Conservation (phyloP, 2,888 invertebrate genomes). For the Netelia fuscicornis region DNA sequence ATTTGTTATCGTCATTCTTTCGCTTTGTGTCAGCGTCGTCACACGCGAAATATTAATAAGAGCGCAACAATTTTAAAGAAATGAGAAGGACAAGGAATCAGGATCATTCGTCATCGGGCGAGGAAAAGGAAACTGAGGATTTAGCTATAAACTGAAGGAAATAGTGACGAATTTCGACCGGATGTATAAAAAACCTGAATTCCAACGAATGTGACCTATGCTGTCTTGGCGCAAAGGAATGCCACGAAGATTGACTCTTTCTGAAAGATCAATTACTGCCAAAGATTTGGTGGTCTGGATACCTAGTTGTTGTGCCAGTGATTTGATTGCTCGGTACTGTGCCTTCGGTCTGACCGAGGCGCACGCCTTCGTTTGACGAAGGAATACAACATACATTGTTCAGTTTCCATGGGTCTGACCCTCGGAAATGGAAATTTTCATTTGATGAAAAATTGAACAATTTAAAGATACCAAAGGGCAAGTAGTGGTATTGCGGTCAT, state of each 20-base stretch:
- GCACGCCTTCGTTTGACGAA: constrained; percentile 4
- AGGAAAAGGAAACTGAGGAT: constrained; percentile 20
- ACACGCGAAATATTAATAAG: constrained; percentile 25
- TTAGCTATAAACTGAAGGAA: constrained; percentile 24
- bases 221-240: not conserved
- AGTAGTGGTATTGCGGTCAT: constrained; percentile 2
- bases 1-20: constrained; percentile 27
- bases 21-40: constrained; percentile 40
- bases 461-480: not conserved
- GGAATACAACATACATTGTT: constrained; percentile 17
- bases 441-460: constrained; percentile 30
- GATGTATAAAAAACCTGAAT: constrained; percentile 12
- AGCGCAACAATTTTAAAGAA: constrained; percentile 19
- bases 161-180: constrained; percentile 13
- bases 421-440: constrained; percentile 22
- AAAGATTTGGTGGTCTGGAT: constrained; percentile 14
- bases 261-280: not conserved
- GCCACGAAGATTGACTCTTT: constrained; percentile 7
- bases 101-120: constrained; percentile 6
- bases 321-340: constrained; percentile 23
- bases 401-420: constrained; percentile 23
- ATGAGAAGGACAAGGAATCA: constrained; percentile 39
- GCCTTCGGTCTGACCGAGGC: constrained; percentile 17
- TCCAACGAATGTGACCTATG: not conserved
- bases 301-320: constrained; percentile 15